Base-by-base conservation (phyloP, 2,113 vertebrate species). In the Amblyopsis rosae region DNA sequence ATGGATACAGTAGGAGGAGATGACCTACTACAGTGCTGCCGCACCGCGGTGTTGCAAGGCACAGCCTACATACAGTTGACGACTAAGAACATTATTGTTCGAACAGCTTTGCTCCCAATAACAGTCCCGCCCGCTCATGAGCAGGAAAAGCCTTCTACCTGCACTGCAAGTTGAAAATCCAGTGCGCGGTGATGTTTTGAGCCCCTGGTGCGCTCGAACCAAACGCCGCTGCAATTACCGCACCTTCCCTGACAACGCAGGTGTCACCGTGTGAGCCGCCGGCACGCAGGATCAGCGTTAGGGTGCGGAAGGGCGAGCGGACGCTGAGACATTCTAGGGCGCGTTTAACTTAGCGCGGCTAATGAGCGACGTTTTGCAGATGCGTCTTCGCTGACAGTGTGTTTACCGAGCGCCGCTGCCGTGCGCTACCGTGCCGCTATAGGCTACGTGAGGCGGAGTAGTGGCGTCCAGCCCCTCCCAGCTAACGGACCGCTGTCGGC, bases 401-500 rank as follows among this genome's bases (percentile, higher is more conserved):
- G 90, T 91, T 92, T 92, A 88, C 87, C 86, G 41, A 83, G 80
- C 81, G 57, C 69, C 70, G 32, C 77, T 75, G 71, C 62, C 26
- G 26, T 26, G 26, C 26, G 26, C 26, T 26, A 26, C 35, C 35
- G 35, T 8, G 35, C 35, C 4, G 35, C 35, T 41, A 41, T 41
- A 26, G 26, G 26, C 26, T 26, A 8, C 35, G 35, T 41, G 35
- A 8, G 5, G 35, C 3, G 35, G 35, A 59, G 3, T 56, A 12
- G 67, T 46, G 69, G 47, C 72, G 82, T 85, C 88, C 86, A 81
- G 86, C 87, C 88, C 87, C 84, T 75, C 88, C 87, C 84, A 73
- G 71, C 41, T 62, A 81, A 84, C 26, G 15, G 50, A 62, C 26
- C 51, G 45, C 62, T 48, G 69, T 55, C 59, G 61, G 67, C 59